Percentiles rank a stretch among this genome's conserved stretches.
These are phyloP conservation scores for Gastrophryne carolinensis DNA, from an alignment of 2,797 vertebrate species.

Conservation along the genomic window DNA sequence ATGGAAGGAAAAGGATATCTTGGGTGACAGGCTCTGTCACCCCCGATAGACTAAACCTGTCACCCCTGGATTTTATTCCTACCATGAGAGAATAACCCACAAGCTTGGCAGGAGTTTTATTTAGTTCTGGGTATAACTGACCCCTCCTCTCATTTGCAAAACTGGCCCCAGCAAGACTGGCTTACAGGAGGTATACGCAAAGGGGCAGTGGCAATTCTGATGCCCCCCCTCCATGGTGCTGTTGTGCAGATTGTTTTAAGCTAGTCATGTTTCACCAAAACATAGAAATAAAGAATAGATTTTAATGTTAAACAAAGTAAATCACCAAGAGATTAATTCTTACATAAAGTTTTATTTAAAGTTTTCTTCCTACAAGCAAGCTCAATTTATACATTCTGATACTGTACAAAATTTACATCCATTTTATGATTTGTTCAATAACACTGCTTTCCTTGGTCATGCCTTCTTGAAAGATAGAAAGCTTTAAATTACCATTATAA, in stretches of 20 bases:
- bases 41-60: too few species aligned
- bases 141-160: too few species aligned
- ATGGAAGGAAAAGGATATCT: too few species aligned
- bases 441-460: constrained; percentile 69
- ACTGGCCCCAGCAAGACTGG: too few species aligned
- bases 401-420: constrained; percentile 83
- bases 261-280: neutral
- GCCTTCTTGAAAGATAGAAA: constrained; percentile 76
- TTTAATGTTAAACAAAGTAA: constrained; percentile 13
- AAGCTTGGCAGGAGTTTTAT: too few species aligned
- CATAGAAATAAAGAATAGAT: neutral
- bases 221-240: too few species aligned
- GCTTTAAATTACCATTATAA: constrained; percentile 69
- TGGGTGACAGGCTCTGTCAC: too few species aligned
- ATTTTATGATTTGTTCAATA: constrained; percentile 70
- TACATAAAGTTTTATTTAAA: constrained; percentile 86
- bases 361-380: constrained; percentile 79
- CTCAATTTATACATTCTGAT: constrained; percentile 82
- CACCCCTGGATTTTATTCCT: too few species aligned
- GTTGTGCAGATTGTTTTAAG: neutral
- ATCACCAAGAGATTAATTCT: constrained; percentile 65
- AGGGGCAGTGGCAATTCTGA: too few species aligned
- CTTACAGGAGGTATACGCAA: too few species aligned
- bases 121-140: too few species aligned
- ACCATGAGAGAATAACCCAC: too few species aligned